phyloP scores from a whole-genome alignment of 2,113 vertebrate genomes.

The Rhombomys opimus region DNA sequence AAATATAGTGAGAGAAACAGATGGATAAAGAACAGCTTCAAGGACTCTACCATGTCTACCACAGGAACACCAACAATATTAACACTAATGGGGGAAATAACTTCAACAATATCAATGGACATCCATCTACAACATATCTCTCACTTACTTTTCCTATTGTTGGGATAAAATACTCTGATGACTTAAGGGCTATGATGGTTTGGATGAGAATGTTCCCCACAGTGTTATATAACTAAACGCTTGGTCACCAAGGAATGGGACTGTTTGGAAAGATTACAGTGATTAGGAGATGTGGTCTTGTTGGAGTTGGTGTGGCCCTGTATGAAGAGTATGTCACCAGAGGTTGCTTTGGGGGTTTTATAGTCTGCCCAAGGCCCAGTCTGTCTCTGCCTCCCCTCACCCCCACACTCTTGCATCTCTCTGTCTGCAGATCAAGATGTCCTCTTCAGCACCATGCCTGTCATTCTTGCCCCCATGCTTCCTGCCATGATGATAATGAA shows the following conservation, averaged over 20 bases:
- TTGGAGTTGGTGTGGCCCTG: background rate
- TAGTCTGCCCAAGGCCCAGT: background rate
- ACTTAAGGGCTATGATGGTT: background rate
- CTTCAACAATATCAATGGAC: background rate
- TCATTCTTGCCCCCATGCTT: background rate
- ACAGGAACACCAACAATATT: background rate
- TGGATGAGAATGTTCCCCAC: background rate
- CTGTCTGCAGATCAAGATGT: background rate
- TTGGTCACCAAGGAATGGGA: background rate
- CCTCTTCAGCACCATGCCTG: background rate
- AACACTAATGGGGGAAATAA: background rate
- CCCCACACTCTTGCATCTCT: rapidly evolving
- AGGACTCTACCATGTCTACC: background rate
- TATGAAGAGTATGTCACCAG: too few species aligned
- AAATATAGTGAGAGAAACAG: background rate
- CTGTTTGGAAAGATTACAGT: background rate
- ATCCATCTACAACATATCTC: background rate
- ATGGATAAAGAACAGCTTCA: background rate
- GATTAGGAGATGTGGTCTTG: background rate
- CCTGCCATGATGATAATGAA: background rate
- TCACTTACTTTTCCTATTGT: background rate
- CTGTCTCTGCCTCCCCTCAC: too few species aligned
- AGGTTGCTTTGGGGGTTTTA: background rate
- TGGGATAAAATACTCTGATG: background rate
- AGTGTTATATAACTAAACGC: too few species aligned